These are phyloP conservation scores for Atta colombica DNA, from an alignment of 1,140 invertebrate species.

Conservation along the genomic window DNA sequence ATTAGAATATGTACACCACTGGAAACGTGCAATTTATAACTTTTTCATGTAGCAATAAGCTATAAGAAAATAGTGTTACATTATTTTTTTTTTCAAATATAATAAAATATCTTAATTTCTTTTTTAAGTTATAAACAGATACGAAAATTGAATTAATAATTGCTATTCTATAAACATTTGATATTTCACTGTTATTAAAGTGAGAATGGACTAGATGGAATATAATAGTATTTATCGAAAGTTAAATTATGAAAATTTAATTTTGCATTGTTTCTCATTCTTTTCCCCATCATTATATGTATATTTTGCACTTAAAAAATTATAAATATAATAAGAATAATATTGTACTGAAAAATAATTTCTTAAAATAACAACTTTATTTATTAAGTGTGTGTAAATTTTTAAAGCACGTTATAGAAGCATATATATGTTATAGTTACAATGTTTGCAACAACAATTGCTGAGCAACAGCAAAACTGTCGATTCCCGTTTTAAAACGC, in stretches of 20 bases:
- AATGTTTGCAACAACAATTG: neutral
- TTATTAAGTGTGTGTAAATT: neutral
- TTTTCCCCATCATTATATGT: neutral
- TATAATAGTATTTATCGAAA: neutral
- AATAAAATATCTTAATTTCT: neutral
- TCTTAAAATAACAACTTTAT: neutral
- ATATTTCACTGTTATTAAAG: neutral
- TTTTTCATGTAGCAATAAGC: neutral
- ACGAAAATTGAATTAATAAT: neutral
- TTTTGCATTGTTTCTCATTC: neutral
- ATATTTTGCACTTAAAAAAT: neutral
- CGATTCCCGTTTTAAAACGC: slow-evolving; percentile 60
- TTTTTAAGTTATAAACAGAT: neutral
- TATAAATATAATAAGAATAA: neutral
- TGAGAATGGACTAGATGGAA: neutral
- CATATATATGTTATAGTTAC: neutral
- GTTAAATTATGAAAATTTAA: slow-evolving; percentile 1
- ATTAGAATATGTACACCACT: neutral
- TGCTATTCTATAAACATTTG: neutral
- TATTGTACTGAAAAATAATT: neutral
- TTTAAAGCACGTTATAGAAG: neutral
- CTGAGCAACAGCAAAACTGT: slow-evolving; percentile 32
- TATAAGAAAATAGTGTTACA: neutral
- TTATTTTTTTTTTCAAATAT: neutral
- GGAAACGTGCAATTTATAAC: neutral